Conservation (phyloP, 2,113 vertebrate genomes). For the Corydoras sp. region DNA sequence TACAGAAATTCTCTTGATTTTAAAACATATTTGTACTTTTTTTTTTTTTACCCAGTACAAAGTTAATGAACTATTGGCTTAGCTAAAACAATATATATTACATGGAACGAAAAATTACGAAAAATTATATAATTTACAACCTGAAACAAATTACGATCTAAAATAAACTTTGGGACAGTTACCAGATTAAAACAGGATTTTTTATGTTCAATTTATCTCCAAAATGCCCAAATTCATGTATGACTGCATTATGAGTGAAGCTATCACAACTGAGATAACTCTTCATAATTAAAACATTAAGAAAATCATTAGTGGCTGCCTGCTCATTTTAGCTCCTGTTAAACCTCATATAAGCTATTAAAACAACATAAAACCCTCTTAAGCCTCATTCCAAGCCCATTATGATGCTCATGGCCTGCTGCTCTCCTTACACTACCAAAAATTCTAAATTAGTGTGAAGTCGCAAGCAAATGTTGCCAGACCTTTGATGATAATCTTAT, state of each 20-base stretch:
- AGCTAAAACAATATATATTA: too few species aligned
- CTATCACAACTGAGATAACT: slow-evolving; percentile 20
- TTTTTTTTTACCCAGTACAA: too few species aligned
- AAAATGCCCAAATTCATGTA: neutral
- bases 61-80: too few species aligned
- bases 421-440: neutral
- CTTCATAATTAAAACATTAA: slow-evolving; percentile 28
- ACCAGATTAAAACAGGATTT: neutral
- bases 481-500: neutral
- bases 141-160: too few species aligned
- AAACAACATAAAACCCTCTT: slow-evolving; percentile 22
- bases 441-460: neutral
- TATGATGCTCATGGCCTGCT: slow-evolving; percentile 10
- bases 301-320: slow-evolving; percentile 21
- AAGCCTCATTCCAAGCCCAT: slow-evolving; percentile 9
- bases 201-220: slow-evolving; percentile 1
- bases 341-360: slow-evolving; percentile 24
- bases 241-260: slow-evolving; percentile 12
- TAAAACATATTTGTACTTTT: too few species aligned
- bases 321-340: slow-evolving; percentile 18
- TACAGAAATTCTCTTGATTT: too few species aligned
- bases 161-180: neutral
- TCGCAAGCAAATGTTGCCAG: neutral
- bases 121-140: too few species aligned
- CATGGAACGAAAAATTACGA: too few species aligned